A percentile compares a stretch with the other conserved stretches of the same genome.
These are phyloP conservation scores for Phaetusa simplex DNA, from an alignment of 2,113 vertebrate species.

Conservation along the genomic window DNA sequence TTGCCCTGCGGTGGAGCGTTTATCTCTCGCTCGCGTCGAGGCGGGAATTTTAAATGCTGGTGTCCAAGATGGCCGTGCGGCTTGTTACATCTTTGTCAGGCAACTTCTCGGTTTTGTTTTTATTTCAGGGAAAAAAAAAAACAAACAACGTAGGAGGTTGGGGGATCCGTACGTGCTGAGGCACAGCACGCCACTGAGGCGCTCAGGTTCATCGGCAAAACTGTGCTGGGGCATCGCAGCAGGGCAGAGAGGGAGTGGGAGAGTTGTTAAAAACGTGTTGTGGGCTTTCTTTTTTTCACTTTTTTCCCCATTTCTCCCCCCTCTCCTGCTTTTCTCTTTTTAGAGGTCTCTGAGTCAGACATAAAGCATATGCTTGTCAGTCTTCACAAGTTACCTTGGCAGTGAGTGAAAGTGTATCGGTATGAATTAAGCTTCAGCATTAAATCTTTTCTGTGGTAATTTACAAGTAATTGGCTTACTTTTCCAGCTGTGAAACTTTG, in stretches of 20 bases:
- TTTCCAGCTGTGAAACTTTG: not conserved
- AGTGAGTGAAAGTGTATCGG: not conserved
- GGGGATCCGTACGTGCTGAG: not conserved
- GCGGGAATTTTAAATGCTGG: not conserved
- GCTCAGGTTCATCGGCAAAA: not conserved
- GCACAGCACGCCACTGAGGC: accelerated
- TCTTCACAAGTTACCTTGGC: not conserved
- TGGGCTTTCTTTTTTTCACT: not conserved
- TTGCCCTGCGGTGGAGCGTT: not conserved
- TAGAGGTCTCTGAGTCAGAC: not conserved
- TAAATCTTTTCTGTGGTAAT: not conserved
- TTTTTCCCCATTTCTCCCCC: too few species aligned
- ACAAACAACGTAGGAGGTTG: too few species aligned
- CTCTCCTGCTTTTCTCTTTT: not conserved
- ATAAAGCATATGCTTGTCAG: not conserved
- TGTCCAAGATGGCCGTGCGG: accelerated
- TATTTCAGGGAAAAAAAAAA: accelerated
- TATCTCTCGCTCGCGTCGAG: accelerated
- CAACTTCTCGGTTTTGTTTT: accelerated
- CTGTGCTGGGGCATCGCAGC: not conserved
- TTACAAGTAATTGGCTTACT: not conserved
- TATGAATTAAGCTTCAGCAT: not conserved
- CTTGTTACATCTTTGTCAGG: not conserved
- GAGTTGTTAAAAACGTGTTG: not conserved
- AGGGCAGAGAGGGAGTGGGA: accelerated